Evolutionary conservation across 2,888 invertebrate genomes (phyloP).

Genomic region (Sthenelais limicola): DNA sequence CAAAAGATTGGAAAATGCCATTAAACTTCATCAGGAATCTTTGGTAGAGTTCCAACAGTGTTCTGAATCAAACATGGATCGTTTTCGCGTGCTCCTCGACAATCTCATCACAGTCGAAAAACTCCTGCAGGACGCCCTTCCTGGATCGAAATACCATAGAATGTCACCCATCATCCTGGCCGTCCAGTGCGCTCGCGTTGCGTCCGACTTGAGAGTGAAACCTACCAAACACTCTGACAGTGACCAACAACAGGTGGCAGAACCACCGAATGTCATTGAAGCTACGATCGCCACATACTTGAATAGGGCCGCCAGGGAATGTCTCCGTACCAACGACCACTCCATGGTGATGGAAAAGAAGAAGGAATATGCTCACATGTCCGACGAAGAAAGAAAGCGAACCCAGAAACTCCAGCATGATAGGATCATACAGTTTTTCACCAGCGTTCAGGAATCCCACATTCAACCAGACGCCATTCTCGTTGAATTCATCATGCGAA

Average conservation of each 20-base stretch:
- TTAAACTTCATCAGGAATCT: too few species aligned
- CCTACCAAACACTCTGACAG: too few species aligned
- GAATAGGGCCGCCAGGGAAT: constrained; percentile 7
- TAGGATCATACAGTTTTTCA: constrained; percentile 4
- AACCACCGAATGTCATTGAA: too few species aligned
- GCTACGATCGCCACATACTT: too few species aligned
- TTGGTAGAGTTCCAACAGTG: constrained; percentile 26
- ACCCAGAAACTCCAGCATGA: not conserved
- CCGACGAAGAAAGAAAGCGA: not conserved
- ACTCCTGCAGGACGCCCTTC: not conserved
- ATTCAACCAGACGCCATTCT: not conserved
- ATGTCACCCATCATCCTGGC: constrained; percentile 1
- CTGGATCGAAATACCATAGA: not conserved
- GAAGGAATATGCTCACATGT: constrained; percentile 23
- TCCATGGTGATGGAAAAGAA: too few species aligned
- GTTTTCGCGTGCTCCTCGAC: not conserved
- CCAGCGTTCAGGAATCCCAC: not conserved
- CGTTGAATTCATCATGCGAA: not conserved
- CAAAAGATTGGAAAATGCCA: too few species aligned
- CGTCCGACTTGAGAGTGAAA: too few species aligned
- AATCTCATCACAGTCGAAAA: not conserved
- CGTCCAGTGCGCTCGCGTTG: too few species aligned
- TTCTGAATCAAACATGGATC: constrained; percentile 4
- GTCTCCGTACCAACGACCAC: not conserved
- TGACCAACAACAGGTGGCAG: too few species aligned